Evolutionary conservation across 2,797 vertebrate genomes (phyloP).

Genomic region (Selene dorsalis): DNA sequence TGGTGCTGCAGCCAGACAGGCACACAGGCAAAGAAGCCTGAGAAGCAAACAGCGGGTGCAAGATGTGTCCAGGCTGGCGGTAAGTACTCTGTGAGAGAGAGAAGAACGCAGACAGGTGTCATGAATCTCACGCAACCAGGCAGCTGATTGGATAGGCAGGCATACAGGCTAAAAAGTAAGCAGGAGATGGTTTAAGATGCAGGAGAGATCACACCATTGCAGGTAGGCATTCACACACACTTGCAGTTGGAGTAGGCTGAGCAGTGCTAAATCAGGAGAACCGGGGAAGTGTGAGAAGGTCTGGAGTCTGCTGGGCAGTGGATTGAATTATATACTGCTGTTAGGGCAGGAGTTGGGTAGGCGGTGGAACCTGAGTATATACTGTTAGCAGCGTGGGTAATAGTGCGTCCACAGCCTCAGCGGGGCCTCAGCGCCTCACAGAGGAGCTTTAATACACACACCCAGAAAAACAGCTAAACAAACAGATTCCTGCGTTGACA

Average conservation of each 20-base stretch:
- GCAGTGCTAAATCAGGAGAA: slow-evolving; percentile 57
- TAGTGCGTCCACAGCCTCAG: slow-evolving; percentile 65
- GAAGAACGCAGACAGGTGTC: slow-evolving; percentile 75
- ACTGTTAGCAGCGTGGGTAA: slow-evolving; percentile 59
- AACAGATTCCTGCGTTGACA: slow-evolving; percentile 91
- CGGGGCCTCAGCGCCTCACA: slow-evolving; percentile 68
- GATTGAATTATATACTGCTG: slow-evolving; percentile 68
- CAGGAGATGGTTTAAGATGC: slow-evolving; percentile 52
- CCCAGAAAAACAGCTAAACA: slow-evolving; percentile 87
- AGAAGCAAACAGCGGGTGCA: slow-evolving; percentile 63
- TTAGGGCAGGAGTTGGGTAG: slow-evolving; percentile 60
- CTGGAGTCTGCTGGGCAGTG: slow-evolving; percentile 58
- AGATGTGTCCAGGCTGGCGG: slow-evolving; percentile 67
- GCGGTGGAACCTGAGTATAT: slow-evolving; percentile 58
- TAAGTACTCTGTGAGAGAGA: slow-evolving; percentile 57
- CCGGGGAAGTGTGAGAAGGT: slow-evolving; percentile 54
- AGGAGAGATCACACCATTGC: slow-evolving; percentile 27
- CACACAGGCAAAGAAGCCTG: slow-evolving; percentile 57
- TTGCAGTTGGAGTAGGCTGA: slow-evolving; percentile 42
- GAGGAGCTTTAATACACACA: slow-evolving; percentile 74
- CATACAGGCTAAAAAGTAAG: slow-evolving; percentile 50
- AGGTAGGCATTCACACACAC: slow-evolving; percentile 39
- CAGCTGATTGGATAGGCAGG: slow-evolving; percentile 24
- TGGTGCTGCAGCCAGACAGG: slow-evolving; percentile 65
- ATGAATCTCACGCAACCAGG: slow-evolving; percentile 63